Evolutionary conservation across 2,113 vertebrate species (phyloP).

Genomic region (Eleginops maclovinus): DNA sequence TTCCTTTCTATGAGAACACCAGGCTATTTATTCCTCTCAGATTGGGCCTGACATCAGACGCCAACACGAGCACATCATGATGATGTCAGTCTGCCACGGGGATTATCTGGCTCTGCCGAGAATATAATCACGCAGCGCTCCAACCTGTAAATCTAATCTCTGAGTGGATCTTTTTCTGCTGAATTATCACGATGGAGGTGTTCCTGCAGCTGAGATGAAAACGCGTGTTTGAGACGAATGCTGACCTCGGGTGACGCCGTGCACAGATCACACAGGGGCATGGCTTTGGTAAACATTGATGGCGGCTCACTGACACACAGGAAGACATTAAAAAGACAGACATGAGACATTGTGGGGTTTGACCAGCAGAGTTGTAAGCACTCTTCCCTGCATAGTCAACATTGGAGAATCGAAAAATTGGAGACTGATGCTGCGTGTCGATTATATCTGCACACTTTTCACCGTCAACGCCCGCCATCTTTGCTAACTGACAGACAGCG

Average conservation of each 20-base stretch:
- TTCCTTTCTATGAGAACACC: constrained; percentile 15
- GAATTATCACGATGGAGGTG: constrained; percentile 14
- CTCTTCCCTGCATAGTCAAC: constrained; percentile 3
- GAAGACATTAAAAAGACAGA: constrained; percentile 20
- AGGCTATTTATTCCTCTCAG: constrained; percentile 43
- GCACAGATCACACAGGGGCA: constrained; percentile 27
- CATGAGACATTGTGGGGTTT: background rate
- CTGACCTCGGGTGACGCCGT: constrained; percentile 25
- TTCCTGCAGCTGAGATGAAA: constrained; percentile 26
- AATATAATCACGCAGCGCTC: constrained; percentile 39
- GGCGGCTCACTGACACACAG: constrained; percentile 3
- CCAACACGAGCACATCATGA: constrained; percentile 17
- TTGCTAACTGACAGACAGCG: too few relatives aligned
- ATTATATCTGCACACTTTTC: too few relatives aligned
- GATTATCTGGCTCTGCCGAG: constrained; percentile 52
- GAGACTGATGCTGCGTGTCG: too few relatives aligned
- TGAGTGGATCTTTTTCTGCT: constrained; percentile 37
- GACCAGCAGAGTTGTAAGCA: background rate
- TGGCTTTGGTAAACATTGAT: constrained; percentile 35
- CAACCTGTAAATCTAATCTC: constrained; percentile 50
- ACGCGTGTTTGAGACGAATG: constrained; percentile 28
- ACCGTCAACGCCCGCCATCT: too few relatives aligned
- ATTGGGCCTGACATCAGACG: constrained; percentile 27
- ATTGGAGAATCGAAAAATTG: too few relatives aligned
- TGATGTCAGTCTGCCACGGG: constrained; percentile 29